phyloP scores from a whole-genome alignment of 1,140 invertebrate species.

The Ceratina australensis region DNA sequence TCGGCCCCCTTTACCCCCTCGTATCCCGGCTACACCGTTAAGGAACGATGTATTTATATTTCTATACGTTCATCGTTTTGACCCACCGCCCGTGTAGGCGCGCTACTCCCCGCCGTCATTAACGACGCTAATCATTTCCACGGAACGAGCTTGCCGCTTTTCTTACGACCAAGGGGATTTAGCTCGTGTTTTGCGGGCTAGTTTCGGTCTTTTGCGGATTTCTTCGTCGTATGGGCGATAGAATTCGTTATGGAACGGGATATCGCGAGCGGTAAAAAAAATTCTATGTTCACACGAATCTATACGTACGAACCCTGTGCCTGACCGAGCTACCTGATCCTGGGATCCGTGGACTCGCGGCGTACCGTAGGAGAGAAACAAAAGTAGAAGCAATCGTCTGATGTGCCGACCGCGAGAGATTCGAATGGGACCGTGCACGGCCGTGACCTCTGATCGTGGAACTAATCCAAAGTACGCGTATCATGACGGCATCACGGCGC shows the following conservation, averaged over 20 bases:
- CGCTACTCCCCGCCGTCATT: slow-evolving; percentile 18
- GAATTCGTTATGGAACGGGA: neutral
- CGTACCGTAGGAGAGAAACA: neutral
- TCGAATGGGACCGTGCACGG: slow-evolving; percentile 48
- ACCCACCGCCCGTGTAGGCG: slow-evolving; percentile 31
- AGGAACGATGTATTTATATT: slow-evolving; percentile 59
- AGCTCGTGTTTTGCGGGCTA: neutral
- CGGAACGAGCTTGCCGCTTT: slow-evolving; percentile 3
- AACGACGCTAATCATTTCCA: slow-evolving; percentile 34
- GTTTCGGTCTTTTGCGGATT: neutral
- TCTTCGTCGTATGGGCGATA: neutral
- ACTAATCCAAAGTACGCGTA: slow-evolving; percentile 68
- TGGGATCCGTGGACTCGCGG: too few relatives aligned
- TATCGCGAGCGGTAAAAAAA: too few relatives aligned
- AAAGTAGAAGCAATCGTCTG: neutral
- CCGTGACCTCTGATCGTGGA: slow-evolving; percentile 64
- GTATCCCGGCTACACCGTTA: neutral
- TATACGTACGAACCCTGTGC: too few relatives aligned
- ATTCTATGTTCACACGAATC: too few relatives aligned
- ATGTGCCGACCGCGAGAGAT: slow-evolving; percentile 12
- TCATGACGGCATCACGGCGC: slow-evolving; percentile 65
- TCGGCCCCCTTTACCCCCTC: neutral
- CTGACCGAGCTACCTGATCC: neutral
- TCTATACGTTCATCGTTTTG: slow-evolving; percentile 61
- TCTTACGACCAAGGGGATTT: neutral